Evolutionary conservation across 2,113 vertebrate genomes (phyloP).

Genomic region (Rhombomys opimus): DNA sequence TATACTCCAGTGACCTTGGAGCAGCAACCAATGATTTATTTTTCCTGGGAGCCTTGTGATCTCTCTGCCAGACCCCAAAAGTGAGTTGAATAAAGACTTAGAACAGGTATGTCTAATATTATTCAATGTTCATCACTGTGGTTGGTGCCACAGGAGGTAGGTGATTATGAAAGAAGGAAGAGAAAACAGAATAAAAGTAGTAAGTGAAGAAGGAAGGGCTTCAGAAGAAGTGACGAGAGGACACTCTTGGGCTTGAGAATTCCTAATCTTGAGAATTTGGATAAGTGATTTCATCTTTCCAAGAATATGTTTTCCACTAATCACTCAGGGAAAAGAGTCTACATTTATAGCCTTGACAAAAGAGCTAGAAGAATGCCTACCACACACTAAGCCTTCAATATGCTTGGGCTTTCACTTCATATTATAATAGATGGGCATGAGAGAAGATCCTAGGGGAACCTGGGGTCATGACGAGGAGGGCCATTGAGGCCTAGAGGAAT

Average conservation of each 20-base stretch:
- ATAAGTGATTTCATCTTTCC: neutral
- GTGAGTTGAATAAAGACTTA: conserved; percentile 45
- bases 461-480: neutral
- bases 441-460: neutral
- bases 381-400: neutral
- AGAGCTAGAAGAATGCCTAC: neutral
- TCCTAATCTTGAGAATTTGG: neutral
- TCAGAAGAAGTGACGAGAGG: neutral
- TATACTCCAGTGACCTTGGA: neutral
- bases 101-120: neutral
- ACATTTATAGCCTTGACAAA: neutral
- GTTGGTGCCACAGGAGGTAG: neutral
- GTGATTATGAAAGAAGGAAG: neutral
- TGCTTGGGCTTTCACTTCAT: neutral
- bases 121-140: neutral
- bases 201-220: neutral
- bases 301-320: neutral
- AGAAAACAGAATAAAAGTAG: neutral
- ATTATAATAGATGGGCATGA: neutral
- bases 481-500: neutral
- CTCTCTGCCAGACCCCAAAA: neutral
- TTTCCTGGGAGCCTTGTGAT: neutral
- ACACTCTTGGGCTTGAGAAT: neutral
- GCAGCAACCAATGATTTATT: conserved; percentile 1
- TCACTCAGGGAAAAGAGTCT: neutral